A percentile compares a stretch with the other conserved stretches of the same genome.
Evolutionary conservation across 2,888 invertebrate species (phyloP).

Genomic region (Entomobrya proxima): DNA sequence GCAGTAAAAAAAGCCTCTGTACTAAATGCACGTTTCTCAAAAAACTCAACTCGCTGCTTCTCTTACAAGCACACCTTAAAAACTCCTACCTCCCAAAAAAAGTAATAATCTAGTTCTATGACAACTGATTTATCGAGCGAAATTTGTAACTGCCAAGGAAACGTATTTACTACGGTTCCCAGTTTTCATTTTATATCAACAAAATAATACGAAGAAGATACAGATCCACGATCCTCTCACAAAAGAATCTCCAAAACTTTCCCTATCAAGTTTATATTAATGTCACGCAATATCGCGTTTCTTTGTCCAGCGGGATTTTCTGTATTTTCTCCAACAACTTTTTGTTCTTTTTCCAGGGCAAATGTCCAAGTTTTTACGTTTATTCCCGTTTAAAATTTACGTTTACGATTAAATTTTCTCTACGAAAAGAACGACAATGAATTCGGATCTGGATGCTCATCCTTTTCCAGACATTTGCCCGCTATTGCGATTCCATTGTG

Average conservation of each 20-base stretch:
- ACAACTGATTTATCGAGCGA: constrained; percentile 75
- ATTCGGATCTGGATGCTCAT: neutral
- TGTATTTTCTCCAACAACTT: neutral
- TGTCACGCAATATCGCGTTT: constrained; percentile 19
- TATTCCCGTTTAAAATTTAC: too few species aligned
- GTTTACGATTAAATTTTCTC: too few species aligned
- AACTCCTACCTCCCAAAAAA: neutral
- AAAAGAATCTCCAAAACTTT: too few species aligned
- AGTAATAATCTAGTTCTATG: constrained; percentile 40
- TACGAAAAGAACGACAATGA: too few species aligned
- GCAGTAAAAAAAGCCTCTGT: neutral
- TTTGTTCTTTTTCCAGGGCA: too few species aligned
- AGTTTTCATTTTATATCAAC: neutral
- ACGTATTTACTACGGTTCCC: constrained; percentile 6
- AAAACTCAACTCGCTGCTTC: neutral
- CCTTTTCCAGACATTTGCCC: neutral
- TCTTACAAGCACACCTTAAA: neutral
- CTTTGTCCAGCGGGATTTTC: too few species aligned
- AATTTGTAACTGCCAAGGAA: constrained; percentile 73
- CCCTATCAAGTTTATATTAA: neutral
- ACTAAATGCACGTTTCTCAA: too few species aligned
- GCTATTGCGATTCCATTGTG: too few species aligned
- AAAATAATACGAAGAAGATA: too few species aligned
- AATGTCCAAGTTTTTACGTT: too few species aligned
- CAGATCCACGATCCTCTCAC: too few species aligned